Base-by-base conservation (phyloP, 2,888 invertebrate genomes). In the Cosmorhoe ocellata region DNA sequence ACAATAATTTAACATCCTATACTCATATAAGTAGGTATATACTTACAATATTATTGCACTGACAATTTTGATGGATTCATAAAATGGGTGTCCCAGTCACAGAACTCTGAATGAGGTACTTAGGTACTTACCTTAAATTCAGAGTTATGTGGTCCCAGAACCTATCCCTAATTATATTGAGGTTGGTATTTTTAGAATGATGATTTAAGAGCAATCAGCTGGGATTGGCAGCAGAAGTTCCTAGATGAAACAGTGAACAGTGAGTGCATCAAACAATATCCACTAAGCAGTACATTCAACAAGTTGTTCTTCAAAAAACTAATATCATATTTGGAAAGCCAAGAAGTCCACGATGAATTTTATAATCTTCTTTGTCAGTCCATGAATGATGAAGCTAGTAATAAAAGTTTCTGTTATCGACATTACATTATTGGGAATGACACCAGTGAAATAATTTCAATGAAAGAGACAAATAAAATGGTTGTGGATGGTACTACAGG, bases 401-500 rank as follows among this genome's bases (percentile, higher is more conserved):
- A 71, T 32, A 72, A 79, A 10, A 69, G 72, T 7, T 92, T 88
- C 63, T 91, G 90, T 56, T 94, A 92, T 74, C 92, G 93, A 44
- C 95, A 95, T 76, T 95, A 94, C 74, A 44, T 90, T 31, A 66
- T 93, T 45, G 69, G 78, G 26, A 68, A 84, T 49, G 69, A 81
- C 45, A 53, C 73, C 31, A 61, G 49, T 59, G 76, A 72, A 56
- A 73, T 83, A 27, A 78, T 95, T 26, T 93, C 92, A 9, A 78
- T 96, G 41, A 92, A 92, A 61, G 96, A 96, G 79, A 95, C 93
- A 50, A 91, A 90, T 47, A 93, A 92, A 70, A 92, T 95, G 70
- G 94, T 96, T 59, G 91, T 94, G 0, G 91, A 94, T 76, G 96
- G 96, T 22, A 96, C 96, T 12, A 96, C 96, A 10, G 96, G 96